These are phyloP conservation scores for Xenopus laevis DNA, from an alignment of 2,113 vertebrate species.

Conservation along the genomic window DNA sequence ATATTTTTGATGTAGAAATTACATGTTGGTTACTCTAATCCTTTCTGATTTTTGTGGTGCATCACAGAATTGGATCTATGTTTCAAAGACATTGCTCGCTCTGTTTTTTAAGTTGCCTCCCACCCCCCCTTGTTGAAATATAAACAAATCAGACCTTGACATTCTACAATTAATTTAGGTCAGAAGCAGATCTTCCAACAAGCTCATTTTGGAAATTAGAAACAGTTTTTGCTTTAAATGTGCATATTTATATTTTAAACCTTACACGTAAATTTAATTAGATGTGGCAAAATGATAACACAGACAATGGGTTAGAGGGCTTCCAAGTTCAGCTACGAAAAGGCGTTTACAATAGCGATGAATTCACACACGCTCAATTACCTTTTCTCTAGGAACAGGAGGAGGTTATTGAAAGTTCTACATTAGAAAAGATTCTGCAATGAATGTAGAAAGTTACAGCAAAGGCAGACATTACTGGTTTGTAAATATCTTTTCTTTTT, in stretches of 20 bases:
- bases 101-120: constrained; percentile 29
- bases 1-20: constrained; percentile 65
- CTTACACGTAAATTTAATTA: constrained; percentile 56
- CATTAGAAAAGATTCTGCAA: too few species aligned
- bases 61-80: constrained; percentile 47
- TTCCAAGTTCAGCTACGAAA: not conserved
- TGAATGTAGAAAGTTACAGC: too few species aligned
- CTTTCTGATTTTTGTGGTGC: constrained; percentile 55
- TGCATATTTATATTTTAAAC: constrained; percentile 47
- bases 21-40: constrained; percentile 63
- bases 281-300: constrained; percentile 54
- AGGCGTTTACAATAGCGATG: too few species aligned
- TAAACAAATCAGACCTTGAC: constrained; percentile 46
- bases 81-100: constrained; percentile 49
- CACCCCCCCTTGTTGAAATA: constrained; percentile 42
- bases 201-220: constrained; percentile 51
- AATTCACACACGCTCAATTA: too few species aligned
- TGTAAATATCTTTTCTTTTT: too few species aligned
- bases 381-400: too few species aligned
- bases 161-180: constrained; percentile 46
- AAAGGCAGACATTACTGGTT: too few species aligned
- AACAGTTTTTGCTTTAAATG: constrained; percentile 53
- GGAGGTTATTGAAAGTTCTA: too few species aligned
- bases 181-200: constrained; percentile 48
- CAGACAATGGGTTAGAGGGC: constrained; percentile 38